Percentiles rank a stretch among this genome's conserved stretches.
phyloP scores from a whole-genome alignment of 2,888 invertebrate species.

The Aelia acuminata region DNA sequence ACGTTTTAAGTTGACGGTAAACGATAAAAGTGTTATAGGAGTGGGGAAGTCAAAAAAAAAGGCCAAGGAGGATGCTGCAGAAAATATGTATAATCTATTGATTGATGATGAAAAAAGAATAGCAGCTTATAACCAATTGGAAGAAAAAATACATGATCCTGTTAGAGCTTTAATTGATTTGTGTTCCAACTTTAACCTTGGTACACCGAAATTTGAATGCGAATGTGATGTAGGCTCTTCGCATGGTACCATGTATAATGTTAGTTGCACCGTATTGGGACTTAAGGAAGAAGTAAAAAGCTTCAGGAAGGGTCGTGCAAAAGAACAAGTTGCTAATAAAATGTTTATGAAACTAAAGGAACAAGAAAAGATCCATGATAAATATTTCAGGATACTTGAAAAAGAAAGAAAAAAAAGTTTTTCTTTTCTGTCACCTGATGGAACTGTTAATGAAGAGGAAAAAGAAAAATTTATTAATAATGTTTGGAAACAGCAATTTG shows the following conservation, averaged over 20 bases:
- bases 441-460: not conserved
- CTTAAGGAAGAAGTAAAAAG: not conserved
- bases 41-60: not conserved
- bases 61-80: not conserved
- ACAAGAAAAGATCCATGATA: not conserved
- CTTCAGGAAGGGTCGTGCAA: not conserved
- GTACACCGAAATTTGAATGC: not conserved
- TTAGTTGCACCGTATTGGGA: not conserved
- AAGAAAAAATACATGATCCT: not conserved
- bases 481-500: not conserved
- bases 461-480: not conserved
- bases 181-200: not conserved
- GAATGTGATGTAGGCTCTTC: not conserved
- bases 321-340: not conserved
- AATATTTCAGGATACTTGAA: not conserved
- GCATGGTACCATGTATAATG: not conserved
- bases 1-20: not conserved
- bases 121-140: not conserved
- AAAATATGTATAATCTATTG: not conserved
- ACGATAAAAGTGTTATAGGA: not conserved
- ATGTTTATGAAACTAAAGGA: not conserved
- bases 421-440: not conserved
- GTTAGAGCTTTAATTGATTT: not conserved
- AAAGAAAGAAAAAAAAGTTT: not conserved
- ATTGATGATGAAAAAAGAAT: constrained; percentile 2